A percentile compares a stretch with the other conserved stretches of the same genome.
These are phyloP conservation scores for Myoxocephalus aenaeus DNA, from an alignment of 2,797 vertebrate species.

Conservation along the genomic window DNA sequence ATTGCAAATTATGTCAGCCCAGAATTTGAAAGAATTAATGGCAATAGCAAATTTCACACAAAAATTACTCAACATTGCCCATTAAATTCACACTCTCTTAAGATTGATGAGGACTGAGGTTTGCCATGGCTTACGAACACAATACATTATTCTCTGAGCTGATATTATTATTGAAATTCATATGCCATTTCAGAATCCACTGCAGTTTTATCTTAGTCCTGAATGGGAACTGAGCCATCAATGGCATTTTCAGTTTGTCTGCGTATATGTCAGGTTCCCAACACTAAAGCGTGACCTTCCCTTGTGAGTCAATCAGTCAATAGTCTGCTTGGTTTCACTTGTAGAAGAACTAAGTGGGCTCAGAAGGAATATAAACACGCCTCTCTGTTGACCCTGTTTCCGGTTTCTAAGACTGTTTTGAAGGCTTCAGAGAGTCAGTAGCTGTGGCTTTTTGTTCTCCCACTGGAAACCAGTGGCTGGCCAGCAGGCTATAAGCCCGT, in stretches of 20 bases:
- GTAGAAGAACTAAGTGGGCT: not conserved
- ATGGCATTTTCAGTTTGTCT: not conserved
- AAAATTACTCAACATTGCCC: not conserved
- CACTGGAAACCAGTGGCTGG: not conserved
- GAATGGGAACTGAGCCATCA: not conserved
- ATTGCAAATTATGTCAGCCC: not conserved
- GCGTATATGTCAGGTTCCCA: not conserved
- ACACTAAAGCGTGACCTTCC: not conserved
- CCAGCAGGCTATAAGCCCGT: slow-evolving; percentile 4
- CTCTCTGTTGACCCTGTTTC: not conserved
- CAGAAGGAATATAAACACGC: not conserved
- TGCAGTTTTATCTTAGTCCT: not conserved
- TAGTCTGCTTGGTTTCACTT: slow-evolving; percentile 5
- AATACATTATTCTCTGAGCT: not conserved
- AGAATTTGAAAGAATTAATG: not conserved
- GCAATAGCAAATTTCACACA: not conserved
- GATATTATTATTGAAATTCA: not conserved
- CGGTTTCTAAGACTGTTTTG: not conserved
- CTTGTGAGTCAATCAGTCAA: slow-evolving; percentile 8
- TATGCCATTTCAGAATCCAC: slow-evolving; percentile 3
- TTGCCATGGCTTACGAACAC: not conserved
- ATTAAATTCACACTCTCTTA: slow-evolving; percentile 14
- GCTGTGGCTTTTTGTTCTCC: not conserved
- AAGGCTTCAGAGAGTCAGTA: not conserved
- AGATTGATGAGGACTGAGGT: not conserved